Percentiles rank a stretch among this genome's conserved stretches.
phyloP scores from a whole-genome alignment of 2,113 vertebrate species.

The Porphyrio hochstetteri region DNA sequence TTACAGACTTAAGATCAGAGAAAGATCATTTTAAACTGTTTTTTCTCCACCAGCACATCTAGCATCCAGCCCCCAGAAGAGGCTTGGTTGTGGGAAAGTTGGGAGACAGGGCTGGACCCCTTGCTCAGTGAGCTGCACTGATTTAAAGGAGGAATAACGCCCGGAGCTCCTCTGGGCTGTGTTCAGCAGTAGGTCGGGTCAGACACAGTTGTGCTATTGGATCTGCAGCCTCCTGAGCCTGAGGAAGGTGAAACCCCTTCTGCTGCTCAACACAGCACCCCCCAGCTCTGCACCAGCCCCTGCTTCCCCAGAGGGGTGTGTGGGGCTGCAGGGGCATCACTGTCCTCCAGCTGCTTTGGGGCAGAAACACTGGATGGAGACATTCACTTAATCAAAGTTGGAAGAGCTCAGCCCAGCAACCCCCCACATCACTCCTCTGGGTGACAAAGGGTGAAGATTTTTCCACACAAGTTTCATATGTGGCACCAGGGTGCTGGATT shows the following conservation, averaged over 20 bases:
- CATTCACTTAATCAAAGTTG: neutral
- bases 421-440: neutral
- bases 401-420: neutral
- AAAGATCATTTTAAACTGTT: neutral
- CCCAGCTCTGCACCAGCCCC: neutral
- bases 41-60: neutral
- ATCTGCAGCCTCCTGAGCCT: neutral
- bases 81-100: neutral
- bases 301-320: neutral
- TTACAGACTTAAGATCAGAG: neutral
- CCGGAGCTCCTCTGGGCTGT: neutral
- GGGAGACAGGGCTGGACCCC: neutral
- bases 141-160: neutral
- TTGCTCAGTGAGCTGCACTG: neutral
- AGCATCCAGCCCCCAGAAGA: neutral
- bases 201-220: neutral
- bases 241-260: neutral
- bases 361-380: neutral
- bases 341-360: neutral
- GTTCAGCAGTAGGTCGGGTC: neutral
- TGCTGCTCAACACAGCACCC: neutral
- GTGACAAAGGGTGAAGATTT: neutral
- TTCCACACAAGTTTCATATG: fast-evolving
- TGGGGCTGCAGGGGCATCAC: neutral
- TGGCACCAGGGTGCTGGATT: neutral